These are phyloP conservation scores for Aradophagus sp. DNA, from an alignment of 1,140 invertebrate genomes.

Conservation along the genomic window DNA sequence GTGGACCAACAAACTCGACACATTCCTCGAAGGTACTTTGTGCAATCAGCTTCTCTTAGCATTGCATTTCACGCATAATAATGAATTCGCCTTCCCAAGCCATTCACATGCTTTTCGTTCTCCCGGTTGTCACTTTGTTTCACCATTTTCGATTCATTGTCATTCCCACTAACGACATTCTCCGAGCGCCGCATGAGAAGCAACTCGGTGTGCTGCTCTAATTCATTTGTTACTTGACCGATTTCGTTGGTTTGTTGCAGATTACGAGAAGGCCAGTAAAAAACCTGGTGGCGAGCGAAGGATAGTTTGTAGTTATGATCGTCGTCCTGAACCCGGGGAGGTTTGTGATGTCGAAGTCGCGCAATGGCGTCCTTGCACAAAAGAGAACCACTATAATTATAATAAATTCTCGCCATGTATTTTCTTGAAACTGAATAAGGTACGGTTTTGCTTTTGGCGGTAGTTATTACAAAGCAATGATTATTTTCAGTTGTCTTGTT, in stretches of 20 bases:
- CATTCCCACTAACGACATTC: too few species aligned
- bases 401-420: conserved; percentile 78
- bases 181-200: too few species aligned
- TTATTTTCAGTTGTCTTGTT: too few species aligned
- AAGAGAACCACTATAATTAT: conserved; percentile 77
- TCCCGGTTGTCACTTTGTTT: too few species aligned
- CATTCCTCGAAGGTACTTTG: conserved; percentile 80
- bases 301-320: conserved; percentile 73
- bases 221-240: too few species aligned
- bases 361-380: conserved; percentile 75
- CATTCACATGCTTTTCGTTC: too few species aligned
- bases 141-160: too few species aligned
- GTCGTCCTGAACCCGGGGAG: conserved; percentile 70
- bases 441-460: too few species aligned
- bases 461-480: too few species aligned
- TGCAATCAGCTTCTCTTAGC: conserved; percentile 11
- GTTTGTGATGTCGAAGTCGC: conserved; percentile 77
- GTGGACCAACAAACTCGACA: conserved; percentile 85
- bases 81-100: too few species aligned
- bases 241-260: conserved; percentile 65
- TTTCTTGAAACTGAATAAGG: conserved; percentile 81
- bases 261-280: conserved; percentile 71
- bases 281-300: conserved; percentile 60
- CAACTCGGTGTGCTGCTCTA: too few species aligned
- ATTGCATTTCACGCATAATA: too few species aligned